These are phyloP conservation scores for Halictus ligatus DNA, from an alignment of 2,888 invertebrate species.

Conservation along the genomic window DNA sequence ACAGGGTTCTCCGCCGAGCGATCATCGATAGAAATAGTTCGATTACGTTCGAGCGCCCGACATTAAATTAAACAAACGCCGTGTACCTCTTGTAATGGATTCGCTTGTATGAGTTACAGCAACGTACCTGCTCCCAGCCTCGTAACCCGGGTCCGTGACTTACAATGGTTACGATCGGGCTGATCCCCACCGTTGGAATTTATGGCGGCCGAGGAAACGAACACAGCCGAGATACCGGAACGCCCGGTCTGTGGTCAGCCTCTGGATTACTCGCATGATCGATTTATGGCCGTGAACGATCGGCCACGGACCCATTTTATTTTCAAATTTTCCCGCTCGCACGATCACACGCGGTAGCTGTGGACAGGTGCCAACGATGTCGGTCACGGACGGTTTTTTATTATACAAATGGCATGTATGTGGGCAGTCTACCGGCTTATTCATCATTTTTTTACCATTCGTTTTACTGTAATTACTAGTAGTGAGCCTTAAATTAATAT, in stretches of 20 bases:
- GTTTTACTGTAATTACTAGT: background rate
- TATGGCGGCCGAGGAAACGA: background rate
- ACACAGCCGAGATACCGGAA: conserved; percentile 8
- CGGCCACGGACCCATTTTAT: background rate
- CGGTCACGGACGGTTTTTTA: background rate
- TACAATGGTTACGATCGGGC: conserved; percentile 5
- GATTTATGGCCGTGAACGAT: background rate
- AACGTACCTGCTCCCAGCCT: background rate
- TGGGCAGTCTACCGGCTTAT: background rate
- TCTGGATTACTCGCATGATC: background rate
- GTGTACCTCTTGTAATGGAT: background rate
- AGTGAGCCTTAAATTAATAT: no score
- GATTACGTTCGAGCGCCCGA: background rate
- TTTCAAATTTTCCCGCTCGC: background rate
- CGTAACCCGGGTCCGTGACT: conserved; percentile 17
- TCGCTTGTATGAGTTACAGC: background rate
- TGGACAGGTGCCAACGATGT: background rate
- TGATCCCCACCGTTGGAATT: conserved; percentile 21
- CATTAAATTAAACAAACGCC: background rate
- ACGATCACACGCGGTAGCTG: background rate
- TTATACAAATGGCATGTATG: background rate
- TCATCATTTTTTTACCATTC: background rate
- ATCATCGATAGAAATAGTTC: conserved; percentile 11
- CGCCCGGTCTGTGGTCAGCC: background rate
- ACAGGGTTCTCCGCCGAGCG: background rate